Base-by-base conservation (phyloP, 2,113 vertebrate genomes). In the Hydrochoerus hydrochaeris region DNA sequence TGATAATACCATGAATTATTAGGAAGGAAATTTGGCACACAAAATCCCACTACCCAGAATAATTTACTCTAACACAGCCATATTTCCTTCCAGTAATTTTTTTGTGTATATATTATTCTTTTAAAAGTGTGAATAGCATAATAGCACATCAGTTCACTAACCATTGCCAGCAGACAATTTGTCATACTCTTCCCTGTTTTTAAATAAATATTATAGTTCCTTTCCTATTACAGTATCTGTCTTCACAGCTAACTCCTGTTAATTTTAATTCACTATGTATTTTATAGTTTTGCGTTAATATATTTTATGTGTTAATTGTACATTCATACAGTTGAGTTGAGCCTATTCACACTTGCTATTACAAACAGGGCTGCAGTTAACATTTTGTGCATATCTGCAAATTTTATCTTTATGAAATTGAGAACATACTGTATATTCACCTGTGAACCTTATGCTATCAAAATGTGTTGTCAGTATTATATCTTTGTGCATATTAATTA, bases 371-470 rank as follows among this genome's bases (percentile, higher is more conserved):
- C 46, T 90, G 2, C 22, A 63, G n/a, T 82, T 38, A 85, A 63
- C 26, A 67, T 94, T 63, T 83, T 92, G 35, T 83, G 8, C 5
- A 19, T 80, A 63, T 10, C 16, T 92, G 9, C 19, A 95, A 57
- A 20, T 93, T 86, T 54, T 77, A 69, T 81, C 49, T 54, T 86
- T 67, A 85, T 90, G 77, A 80, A 93, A 90, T 38, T 80, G 67
- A 90, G 38, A 44, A 90, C 12, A 52, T 90, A 58, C 26, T 97
- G 14, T 75, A 57, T 46, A 38, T 16, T 94, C 38, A 82, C 77
- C 32, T 95, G 63, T 96, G 67, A 95, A 83, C 89, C 13, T 81
- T 82, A 88, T 92, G 87, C 54, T 90, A 44, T 90, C 41, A 92
- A 92, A 92, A 71, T 90, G 1, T 60, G 67, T 69, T 69, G 67